Base-by-base conservation (phyloP, 2,888 invertebrate species). In the Ariolimax columbianus region DNA sequence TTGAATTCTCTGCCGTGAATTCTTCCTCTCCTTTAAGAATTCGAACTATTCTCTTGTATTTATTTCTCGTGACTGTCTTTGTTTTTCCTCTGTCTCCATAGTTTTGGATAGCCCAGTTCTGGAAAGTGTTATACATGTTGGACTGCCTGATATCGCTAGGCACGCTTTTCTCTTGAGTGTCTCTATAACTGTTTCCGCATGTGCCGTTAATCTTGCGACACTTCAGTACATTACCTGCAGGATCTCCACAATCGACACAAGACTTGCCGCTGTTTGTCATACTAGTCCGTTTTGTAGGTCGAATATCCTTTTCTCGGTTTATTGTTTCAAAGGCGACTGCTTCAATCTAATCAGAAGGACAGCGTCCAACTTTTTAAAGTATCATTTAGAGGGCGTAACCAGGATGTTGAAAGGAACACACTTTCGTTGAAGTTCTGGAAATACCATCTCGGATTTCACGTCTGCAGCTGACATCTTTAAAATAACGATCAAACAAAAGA, bases 81-180 rank as follows among this genome's bases (percentile, higher is more conserved):
- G 98, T 98, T 95, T 98, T 98, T 14, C 98, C 98, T 89, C 97
- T 95, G 94, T 98, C 98, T 0, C 98, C 98, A 94, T 98, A 98
- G 0, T 98, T 98, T 93, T 94, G 97, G 82, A 98, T 96, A 75
- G 98, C 98, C 98, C 98, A 98, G 6, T 97, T 97, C 92, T 98
- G 97, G 94, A 98, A 98, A 14, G 96, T 95, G 70, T 96, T 95
- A 93, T 96, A 96, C 95, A 97, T 96, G 87, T 96, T 96, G 17
- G 87, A 86, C 47, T 82, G 66, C 43, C 51, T 51, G 6, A 70
- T 43, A 6, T 84, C 78, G 30, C 1, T 30, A 19, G 66, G 51
- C 0, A 33, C 73, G 19, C n/a, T 38, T 19, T 23, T 55, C 23
- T 59, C 77, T 9, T 19, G 11, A 17, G 9, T 55, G 38, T 63